A percentile compares a stretch with the other conserved stretches of the same genome.
These are phyloP conservation scores for Aphrocallistes beatrix DNA, from an alignment of 37 sponge, comb jelly and placozoan genomes.

Conservation along the genomic window DNA sequence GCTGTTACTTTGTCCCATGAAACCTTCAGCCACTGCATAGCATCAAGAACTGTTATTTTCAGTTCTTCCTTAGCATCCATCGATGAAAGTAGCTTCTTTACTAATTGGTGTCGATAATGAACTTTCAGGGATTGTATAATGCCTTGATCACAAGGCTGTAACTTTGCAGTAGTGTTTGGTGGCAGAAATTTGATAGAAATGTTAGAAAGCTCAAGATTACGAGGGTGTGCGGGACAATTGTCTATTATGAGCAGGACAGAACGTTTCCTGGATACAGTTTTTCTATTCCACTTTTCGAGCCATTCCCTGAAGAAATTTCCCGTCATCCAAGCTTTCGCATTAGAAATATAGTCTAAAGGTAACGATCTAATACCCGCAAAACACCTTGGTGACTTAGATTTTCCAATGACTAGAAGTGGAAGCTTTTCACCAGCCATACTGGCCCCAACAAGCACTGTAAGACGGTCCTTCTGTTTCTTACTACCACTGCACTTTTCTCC, in stretches of 20 bases:
- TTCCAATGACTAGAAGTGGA: conserved; percentile 22
- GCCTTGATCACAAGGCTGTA: too few relatives aligned
- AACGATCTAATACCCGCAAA: not conserved
- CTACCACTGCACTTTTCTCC: not conserved
- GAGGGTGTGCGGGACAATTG: not conserved
- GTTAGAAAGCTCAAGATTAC: not conserved
- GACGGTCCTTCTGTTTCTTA: conserved; percentile 11
- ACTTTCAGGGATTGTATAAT: too few relatives aligned
- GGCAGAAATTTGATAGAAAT: too few relatives aligned
- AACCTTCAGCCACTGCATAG: too few relatives aligned
- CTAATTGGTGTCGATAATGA: too few relatives aligned
- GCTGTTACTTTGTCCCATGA: too few relatives aligned
- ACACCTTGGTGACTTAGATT: not conserved
- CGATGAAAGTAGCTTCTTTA: too few relatives aligned
- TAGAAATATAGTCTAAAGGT: not conserved
- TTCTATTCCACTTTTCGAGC: conserved; percentile 17
- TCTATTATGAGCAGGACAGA: too few relatives aligned
- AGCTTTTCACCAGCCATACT: conserved; percentile 23
- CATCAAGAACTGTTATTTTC: not conserved
- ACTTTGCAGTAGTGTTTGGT: too few relatives aligned
- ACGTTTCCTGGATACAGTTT: too few relatives aligned
- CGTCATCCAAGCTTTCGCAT: conserved; percentile 14
- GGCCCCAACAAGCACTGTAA: conserved; percentile 11
- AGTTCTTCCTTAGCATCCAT: not conserved
- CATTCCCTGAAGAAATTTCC: not conserved